Evolutionary conservation across 2,888 invertebrate species (phyloP).

Genomic region (Fragum sueziense): DNA sequence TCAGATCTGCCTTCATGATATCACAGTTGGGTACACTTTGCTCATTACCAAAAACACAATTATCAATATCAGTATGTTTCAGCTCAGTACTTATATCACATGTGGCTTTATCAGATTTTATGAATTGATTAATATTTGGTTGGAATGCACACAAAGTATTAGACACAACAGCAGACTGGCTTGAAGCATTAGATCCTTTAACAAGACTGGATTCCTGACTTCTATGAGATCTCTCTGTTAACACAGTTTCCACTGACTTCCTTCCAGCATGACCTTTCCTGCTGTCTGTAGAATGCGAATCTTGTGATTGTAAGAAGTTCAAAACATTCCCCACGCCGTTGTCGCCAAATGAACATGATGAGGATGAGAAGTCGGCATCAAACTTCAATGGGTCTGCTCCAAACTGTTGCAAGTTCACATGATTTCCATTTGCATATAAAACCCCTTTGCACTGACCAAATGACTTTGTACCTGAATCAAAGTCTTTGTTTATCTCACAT

Average conservation of each 20-base stretch:
- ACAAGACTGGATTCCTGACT: constrained; percentile 2
- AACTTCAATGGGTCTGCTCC: too few relatives aligned
- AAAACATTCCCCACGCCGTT: constrained; percentile 46
- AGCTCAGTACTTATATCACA: neutral
- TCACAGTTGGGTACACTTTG: neutral
- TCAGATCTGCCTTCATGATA: neutral
- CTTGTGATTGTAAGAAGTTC: constrained; percentile 36
- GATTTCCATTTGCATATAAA: too few relatives aligned
- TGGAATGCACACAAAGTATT: too few relatives aligned
- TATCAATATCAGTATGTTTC: neutral
- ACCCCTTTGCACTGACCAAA: too few relatives aligned
- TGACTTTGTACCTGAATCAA: too few relatives aligned
- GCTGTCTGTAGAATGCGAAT: neutral
- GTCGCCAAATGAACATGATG: constrained; percentile 56
- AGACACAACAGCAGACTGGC: neutral
- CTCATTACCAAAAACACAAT: neutral
- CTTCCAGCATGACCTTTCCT: neutral
- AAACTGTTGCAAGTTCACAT: too few relatives aligned
- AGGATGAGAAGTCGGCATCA: constrained; percentile 50
- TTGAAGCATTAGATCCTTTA: constrained; percentile 5
- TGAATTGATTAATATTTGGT: neutral
- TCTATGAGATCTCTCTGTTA: constrained; percentile 8
- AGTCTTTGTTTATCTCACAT: neutral
- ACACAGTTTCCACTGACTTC: constrained; percentile 9
- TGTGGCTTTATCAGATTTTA: neutral